A percentile compares a stretch with the other conserved stretches of the same genome.
Evolutionary conservation across 2,888 invertebrate genomes (phyloP).

Genomic region (Chelonus formosanus): DNA sequence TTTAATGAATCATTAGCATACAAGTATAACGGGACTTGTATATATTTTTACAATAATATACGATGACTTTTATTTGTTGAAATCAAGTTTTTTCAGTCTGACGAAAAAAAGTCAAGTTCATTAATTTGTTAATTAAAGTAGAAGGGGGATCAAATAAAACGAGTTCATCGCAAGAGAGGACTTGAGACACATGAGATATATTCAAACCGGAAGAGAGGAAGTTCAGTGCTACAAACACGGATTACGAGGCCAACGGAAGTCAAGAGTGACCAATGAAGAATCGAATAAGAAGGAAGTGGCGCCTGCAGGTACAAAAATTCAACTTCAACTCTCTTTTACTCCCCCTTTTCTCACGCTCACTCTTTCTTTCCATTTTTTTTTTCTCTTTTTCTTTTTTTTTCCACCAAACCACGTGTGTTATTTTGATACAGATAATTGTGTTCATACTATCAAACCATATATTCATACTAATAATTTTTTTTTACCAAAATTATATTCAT

Average conservation of each 20-base stretch:
- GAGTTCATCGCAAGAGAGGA: too few species aligned
- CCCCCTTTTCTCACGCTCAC: slow-evolving; percentile 5
- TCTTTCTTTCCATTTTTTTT: not conserved
- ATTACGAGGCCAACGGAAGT: slow-evolving; percentile 13
- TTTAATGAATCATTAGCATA: slow-evolving; percentile 25
- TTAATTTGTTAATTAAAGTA: too few species aligned
- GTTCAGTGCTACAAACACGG: slow-evolving; percentile 8
- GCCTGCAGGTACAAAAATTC: slow-evolving; percentile 23
- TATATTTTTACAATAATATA: too few species aligned
- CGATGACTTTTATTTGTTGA: too few species aligned
- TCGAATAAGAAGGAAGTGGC: slow-evolving; percentile 15
- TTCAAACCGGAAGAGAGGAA: slow-evolving; percentile 1
- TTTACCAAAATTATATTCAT: too few species aligned
- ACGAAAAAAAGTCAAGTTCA: too few species aligned
- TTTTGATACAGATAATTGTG: not conserved
- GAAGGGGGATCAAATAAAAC: too few species aligned
- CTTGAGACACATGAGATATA: too few species aligned
- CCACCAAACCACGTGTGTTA: not conserved
- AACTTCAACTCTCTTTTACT: not conserved
- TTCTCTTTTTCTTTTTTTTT: not conserved
- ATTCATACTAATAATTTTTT: too few species aligned
- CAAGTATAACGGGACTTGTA: slow-evolving; percentile 9
- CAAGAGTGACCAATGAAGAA: slow-evolving; percentile 17
- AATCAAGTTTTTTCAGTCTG: too few species aligned
- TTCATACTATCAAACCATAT: too few species aligned